Base-by-base conservation (phyloP, 2,113 vertebrate genomes). In the Sterna hirundo region DNA sequence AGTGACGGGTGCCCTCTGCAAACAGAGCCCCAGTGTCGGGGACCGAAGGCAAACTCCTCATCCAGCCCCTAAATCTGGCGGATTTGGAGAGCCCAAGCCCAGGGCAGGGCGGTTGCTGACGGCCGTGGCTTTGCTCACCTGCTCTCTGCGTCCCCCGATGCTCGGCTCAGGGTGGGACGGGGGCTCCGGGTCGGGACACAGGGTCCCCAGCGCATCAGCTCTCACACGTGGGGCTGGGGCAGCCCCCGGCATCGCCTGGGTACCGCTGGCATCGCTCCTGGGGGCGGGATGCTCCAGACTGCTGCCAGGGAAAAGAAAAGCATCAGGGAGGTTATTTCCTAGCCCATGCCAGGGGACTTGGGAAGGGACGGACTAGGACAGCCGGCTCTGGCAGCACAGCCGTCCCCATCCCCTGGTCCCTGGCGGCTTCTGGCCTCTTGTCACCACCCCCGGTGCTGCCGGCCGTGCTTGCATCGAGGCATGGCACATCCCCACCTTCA, bases 81-180 rank as follows among this genome's bases (percentile, higher is more conserved):
- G 51, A 15, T 70, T 61, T 80, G 87, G 30, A 65, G 62, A 58
- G 38, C 29, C 40, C 55, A 14, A 2, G 21, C 5, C 6, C 0
- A 1, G 34, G 32, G 3, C 15, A 34, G 66, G n/a, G 29, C 0
- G 7, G 51, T 2, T 36, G 36, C 38, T 26, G 55, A 15, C 0
- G 5, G 27, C 21, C 0, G 0, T 42, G 40, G 29, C 52, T 92
- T 80, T 92, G 71, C 93, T 96, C 91, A 96, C 94, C 93, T 86
- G 75, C 44, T 80, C 38, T 92, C 79, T 6, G 22, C 5, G 10
- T 72, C 32, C 58, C 57, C 23, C 1, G 8, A 6, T 47, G 91
- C 75, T 69, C 66, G 38, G 85, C 69, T 87, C 60, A 34, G n/a
- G 46, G 44, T 5, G 25, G 66, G 34, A 87, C 55, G 44, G 9